Evolutionary conservation across 1,140 invertebrate genomes (phyloP), one percentile per base, ranked within the genome.

Genomic region (Episyrphus balteatus): DNA sequence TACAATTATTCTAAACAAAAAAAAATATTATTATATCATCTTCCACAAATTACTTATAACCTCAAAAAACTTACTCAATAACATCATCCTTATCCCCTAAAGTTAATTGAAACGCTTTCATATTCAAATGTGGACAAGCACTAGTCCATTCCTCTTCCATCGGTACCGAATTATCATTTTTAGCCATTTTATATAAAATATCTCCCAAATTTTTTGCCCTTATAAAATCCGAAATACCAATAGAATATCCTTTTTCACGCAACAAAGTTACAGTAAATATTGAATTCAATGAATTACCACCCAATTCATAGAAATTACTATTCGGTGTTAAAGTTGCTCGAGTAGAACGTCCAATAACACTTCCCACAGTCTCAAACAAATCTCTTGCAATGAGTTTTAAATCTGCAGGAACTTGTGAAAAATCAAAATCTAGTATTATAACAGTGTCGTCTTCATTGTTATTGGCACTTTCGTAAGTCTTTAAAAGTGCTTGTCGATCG

Each of bases 221-320:
- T n/a, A 89, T 78, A 56, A 90, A 90, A 57, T 89, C 84, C 12
- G 79, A 80, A 30, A 90, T 86, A 48, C 78, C 77, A 50, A 92
- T 85, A 49, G 76, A 72, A 60, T 82, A 88, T 49, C 86, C 86
- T 57, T 81, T 78, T 42, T 89, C 83, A n/a, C 77, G 72, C 33
- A 92, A 65, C 56, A 79, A 76, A 0, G 84, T 84, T 5, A 92
- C 83, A 0, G 85, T 88, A 47, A 79, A 83, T 33, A 92, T 81
- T 0, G 86, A 88, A 61, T 91, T 91, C 2, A 92, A 70, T 0
- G 88, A 91, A 59, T 91, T 89, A 15, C 88, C 88, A 12, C 88
- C 88, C 26, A 90, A 71, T 48, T 88, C 78, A 58, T 86, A 91
- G 63, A 90, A 92, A 54, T 87, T 88, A 1, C 80, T 74, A 11